Conservation (phyloP, 2,797 vertebrate genomes). For the Rallus crepitans region DNA sequence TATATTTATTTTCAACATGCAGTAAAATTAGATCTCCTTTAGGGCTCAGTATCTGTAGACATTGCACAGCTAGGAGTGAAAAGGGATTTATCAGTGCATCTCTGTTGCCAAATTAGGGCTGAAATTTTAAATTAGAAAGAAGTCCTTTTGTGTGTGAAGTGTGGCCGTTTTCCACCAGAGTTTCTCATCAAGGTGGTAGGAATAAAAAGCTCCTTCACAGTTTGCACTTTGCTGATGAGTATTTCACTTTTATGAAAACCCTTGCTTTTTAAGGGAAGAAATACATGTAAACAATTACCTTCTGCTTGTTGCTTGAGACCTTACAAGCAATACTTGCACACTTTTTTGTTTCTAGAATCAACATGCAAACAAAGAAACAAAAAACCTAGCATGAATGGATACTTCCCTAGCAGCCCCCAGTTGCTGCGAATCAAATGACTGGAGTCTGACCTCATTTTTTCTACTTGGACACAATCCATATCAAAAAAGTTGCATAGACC, state of each 20-base stretch:
- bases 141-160: neutral
- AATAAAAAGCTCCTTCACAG: neutral
- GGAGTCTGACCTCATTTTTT: neutral
- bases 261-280: neutral
- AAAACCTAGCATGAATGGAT: neutral
- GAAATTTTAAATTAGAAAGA: neutral
- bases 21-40: neutral
- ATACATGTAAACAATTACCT: neutral
- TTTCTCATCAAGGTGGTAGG: neutral
- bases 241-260: neutral
- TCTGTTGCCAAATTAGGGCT: neutral
- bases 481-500: neutral
- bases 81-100: neutral
- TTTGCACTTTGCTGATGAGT: neutral
- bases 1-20: neutral
- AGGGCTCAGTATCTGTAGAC: neutral
- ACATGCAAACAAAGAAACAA: neutral
- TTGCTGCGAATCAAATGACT: neutral
- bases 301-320: neutral
- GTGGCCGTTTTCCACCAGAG: neutral
- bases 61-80: neutral
- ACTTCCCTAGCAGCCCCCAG: fast-evolving
- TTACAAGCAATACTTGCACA: neutral
- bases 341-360: neutral
- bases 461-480: neutral